These are phyloP conservation scores for Aradus depressus DNA, from an alignment of 2,888 invertebrate genomes.

Conservation along the genomic window DNA sequence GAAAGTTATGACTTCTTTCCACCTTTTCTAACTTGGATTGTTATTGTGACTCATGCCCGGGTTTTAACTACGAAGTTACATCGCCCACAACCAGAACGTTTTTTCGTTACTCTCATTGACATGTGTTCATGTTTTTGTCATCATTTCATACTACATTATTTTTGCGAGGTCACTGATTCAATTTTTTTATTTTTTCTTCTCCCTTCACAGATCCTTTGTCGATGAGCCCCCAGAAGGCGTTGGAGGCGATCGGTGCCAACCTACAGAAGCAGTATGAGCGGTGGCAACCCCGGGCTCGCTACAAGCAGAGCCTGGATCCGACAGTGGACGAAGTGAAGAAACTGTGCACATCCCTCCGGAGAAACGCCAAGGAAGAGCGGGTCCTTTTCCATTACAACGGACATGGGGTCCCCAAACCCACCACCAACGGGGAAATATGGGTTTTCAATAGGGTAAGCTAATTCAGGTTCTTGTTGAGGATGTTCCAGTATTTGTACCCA, in stretches of 20 bases:
- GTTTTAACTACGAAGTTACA: too few relatives aligned
- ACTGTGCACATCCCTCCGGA: slow-evolving; percentile 80
- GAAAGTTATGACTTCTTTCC: too few relatives aligned
- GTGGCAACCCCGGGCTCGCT: slow-evolving; percentile 96
- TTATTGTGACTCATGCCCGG: too few relatives aligned
- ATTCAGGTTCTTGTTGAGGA: too few relatives aligned
- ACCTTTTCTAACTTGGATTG: too few relatives aligned
- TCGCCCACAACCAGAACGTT: too few relatives aligned
- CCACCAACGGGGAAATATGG: slow-evolving; percentile 97
- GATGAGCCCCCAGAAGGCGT: slow-evolving; percentile 78
- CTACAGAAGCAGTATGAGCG: slow-evolving; percentile 95
- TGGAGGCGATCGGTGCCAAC: slow-evolving; percentile 81
- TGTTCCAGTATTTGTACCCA: background rate
- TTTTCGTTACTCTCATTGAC: too few relatives aligned
- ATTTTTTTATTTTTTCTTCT: too few relatives aligned
- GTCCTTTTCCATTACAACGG: slow-evolving; percentile 99
- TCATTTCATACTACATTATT: too few relatives aligned
- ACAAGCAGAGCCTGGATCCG: slow-evolving; percentile 94
- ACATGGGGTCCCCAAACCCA: slow-evolving; percentile 97
- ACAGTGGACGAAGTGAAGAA: slow-evolving; percentile 97
- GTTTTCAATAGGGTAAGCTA: slow-evolving; percentile 83
- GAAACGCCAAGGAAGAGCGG: slow-evolving; percentile 96
- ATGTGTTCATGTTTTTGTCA: too few relatives aligned
- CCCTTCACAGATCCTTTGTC: slow-evolving; percentile 82
- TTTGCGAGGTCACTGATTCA: background rate